phyloP scores from a whole-genome alignment of 1,140 invertebrate genomes.

The Ephestia elutella region DNA sequence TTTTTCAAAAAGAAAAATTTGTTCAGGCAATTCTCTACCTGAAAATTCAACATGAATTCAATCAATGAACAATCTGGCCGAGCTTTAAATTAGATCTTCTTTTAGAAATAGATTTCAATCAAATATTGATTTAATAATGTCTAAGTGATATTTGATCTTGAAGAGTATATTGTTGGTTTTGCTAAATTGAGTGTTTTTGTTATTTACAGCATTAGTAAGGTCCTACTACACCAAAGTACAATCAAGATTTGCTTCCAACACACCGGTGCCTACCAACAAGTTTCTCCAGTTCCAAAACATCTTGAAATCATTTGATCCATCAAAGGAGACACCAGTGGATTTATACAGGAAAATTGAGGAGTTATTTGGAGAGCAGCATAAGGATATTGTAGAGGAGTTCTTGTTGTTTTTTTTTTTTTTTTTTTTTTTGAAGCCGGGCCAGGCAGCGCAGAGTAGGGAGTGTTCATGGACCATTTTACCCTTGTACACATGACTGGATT shows the following conservation, averaged over 20 bases:
- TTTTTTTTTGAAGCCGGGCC: slow-evolving; percentile 86
- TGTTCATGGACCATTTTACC: slow-evolving; percentile 83
- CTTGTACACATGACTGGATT: slow-evolving; percentile 72
- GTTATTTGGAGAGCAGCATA: slow-evolving; percentile 79
- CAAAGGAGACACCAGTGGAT: slow-evolving; percentile 74
- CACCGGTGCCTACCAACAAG: slow-evolving; percentile 47
- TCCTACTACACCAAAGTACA: slow-evolving; percentile 68
- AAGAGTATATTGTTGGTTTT: too few species aligned
- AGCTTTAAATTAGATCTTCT: too few species aligned
- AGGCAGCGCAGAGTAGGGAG: slow-evolving; percentile 85
- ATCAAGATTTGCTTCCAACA: slow-evolving; percentile 52
- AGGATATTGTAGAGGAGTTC: slow-evolving; percentile 85
- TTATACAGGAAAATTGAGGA: slow-evolving; percentile 80
- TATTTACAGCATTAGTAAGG: slow-evolving; percentile 60
- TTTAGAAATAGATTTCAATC: too few species aligned
- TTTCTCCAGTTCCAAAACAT: slow-evolving; percentile 78
- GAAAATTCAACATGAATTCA: too few species aligned
- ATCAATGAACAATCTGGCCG: too few species aligned
- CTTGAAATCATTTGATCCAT: slow-evolving; percentile 77
- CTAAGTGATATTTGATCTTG: too few species aligned
- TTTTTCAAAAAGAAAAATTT: too few species aligned
- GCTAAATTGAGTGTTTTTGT: slow-evolving; percentile 7
- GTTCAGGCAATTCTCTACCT: too few species aligned
- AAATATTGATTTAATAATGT: too few species aligned
- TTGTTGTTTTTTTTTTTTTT: too few species aligned